phyloP scores from a whole-genome alignment of 2,113 vertebrate species.

The Pavo muticus region DNA sequence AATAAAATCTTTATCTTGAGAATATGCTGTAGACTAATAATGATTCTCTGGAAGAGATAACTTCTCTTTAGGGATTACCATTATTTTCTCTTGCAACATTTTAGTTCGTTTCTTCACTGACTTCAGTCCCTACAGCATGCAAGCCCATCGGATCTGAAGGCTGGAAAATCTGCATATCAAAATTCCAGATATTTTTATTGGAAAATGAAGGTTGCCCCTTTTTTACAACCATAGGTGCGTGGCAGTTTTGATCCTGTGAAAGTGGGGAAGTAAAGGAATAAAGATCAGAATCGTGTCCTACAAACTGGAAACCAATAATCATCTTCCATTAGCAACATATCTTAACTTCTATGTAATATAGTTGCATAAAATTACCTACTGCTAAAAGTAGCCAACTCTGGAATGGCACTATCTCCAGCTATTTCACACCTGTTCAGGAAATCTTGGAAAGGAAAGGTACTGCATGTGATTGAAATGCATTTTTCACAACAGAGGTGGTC shows the following conservation, averaged over 20 bases:
- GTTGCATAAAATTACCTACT: neutral
- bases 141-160: neutral
- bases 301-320: neutral
- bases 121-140: neutral
- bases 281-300: neutral
- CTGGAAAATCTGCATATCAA: neutral
- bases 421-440: neutral
- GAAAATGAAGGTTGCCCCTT: neutral
- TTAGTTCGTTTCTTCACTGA: neutral
- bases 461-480: neutral
- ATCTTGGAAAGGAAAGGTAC: neutral
- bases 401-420: neutral
- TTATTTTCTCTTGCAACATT: neutral
- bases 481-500: neutral
- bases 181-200: neutral
- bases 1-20: neutral
- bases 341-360: neutral
- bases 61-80: neutral
- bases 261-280: neutral
- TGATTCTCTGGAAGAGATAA: neutral
- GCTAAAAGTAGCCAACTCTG: neutral
- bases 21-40: neutral
- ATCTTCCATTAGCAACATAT: neutral
- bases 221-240: neutral
- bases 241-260: neutral